Evolutionary conservation across 1,140 invertebrate species (phyloP), one percentile per base, ranked within the genome.

Genomic region (Arion vulgaris): DNA sequence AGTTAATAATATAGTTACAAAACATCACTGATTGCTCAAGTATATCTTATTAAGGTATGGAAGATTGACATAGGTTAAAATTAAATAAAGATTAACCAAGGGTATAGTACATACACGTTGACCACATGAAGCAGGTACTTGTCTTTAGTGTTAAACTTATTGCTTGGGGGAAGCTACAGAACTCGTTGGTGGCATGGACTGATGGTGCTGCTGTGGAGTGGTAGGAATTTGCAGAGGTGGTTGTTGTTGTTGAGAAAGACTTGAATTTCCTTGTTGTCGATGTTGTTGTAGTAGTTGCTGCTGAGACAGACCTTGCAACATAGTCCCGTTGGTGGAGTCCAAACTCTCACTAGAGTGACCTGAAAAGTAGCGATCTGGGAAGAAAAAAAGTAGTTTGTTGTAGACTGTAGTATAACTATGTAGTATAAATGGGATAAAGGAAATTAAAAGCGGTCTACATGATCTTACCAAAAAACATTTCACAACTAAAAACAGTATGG

Each of bases 331-430:
- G n/a, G 81, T 82, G 71, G 84, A 83, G 72, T 89, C 89, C 84
- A 89, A 85, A 39, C 86, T 86, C 51, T 90, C 90, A 84, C 76
- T 85, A 39, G 83, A 88, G 69, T 87, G 89, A 57, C 87, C 86
- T 74, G 88, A 86, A 81, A 91, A 90, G 73, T 87, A 89, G 17
- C 90, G 85, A 72, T 91, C 90, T 91, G 87, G 26, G 88, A 88
- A 80, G 36, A 77, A 88, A 89, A 81, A 45, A 76, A 57, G 62
- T 77, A 73, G 19, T 38, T n/a, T n/a, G n/a, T n/a, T 73, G 28
- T 28, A 39, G 17, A 23, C n/a, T n/a, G n/a, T n/a, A n/a, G n/a
- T n/a, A n/a, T n/a, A n/a, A n/a, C n/a, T n/a, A n/a, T n/a, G 9
- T n/a, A 15, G 32, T n/a, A 57, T 15, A 49, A 28, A 26, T 71